Conservation (phyloP, 2,113 vertebrate species). For the Myrmophylax atrothorax region DNA sequence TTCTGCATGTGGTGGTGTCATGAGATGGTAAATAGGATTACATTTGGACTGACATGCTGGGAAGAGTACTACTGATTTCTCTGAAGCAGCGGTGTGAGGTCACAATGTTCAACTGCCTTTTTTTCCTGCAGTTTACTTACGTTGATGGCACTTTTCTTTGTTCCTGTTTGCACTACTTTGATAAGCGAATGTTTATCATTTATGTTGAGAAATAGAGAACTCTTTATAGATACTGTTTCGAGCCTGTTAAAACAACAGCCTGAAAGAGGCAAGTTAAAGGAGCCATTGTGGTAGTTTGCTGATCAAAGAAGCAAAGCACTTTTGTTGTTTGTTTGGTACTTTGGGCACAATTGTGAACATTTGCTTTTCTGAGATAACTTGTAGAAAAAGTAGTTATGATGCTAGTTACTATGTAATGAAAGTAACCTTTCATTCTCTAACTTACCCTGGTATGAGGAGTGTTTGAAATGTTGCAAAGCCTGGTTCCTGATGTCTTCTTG, state of each 20-base stretch:
- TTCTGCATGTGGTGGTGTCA: background rate
- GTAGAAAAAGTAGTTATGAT: background rate
- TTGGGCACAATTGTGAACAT: background rate
- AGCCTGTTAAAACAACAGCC: background rate
- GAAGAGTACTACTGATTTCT: slow-evolving; percentile 50
- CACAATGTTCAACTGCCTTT: background rate
- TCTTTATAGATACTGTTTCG: background rate
- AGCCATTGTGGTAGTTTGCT: background rate
- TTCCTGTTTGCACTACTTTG: slow-evolving; percentile 63
- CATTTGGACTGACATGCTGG: background rate
- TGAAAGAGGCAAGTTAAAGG: background rate
- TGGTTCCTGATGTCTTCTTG: background rate
- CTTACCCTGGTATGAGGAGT: background rate
- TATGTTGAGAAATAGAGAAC: background rate
- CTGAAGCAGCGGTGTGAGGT: background rate
- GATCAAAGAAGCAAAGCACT: slow-evolving; percentile 7
- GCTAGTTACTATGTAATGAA: background rate
- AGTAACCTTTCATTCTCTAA: background rate
- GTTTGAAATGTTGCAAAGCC: background rate
- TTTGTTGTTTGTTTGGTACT: slow-evolving; percentile 21
- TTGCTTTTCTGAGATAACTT: background rate
- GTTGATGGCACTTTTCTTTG: slow-evolving; percentile 36
- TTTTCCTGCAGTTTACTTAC: slow-evolving; percentile 11
- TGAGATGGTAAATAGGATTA: background rate
- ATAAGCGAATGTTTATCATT: background rate